Percentiles rank a stretch among this genome's conserved stretches.
Evolutionary conservation across 2,888 invertebrate species (phyloP).

Genomic region (Stegana nigrithorax): DNA sequence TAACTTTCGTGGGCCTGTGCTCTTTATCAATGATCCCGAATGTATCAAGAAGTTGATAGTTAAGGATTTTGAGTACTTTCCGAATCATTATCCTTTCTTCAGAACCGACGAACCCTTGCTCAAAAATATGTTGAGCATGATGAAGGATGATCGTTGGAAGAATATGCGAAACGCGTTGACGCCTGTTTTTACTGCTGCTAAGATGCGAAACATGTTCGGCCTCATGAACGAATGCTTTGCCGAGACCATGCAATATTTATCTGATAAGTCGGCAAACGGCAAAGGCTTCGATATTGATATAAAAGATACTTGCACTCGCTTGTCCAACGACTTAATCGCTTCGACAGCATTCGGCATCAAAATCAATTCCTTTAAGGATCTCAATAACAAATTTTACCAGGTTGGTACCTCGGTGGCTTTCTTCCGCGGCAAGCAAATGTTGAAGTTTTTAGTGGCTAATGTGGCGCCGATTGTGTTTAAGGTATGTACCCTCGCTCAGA

Average conservation of each 20-base stretch:
- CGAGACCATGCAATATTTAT: constrained; percentile 53
- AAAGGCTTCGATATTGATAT: constrained; percentile 52
- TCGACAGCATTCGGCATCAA: constrained; percentile 66
- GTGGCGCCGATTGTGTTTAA: constrained; percentile 39
- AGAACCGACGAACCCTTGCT: constrained; percentile 68
- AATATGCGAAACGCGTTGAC: constrained; percentile 69
- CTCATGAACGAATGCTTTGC: constrained; percentile 55
- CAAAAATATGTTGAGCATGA: constrained; percentile 52
- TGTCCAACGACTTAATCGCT: constrained; percentile 68
- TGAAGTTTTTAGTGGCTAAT: constrained; percentile 45
- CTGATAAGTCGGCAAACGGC: constrained; percentile 20
- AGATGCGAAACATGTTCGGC: constrained; percentile 69
- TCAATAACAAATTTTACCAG: constrained; percentile 71
- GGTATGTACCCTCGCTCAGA: constrained; percentile 33
- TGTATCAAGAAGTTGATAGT: constrained; percentile 61
- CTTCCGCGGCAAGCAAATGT: constrained; percentile 44
- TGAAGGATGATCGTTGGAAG: constrained; percentile 61
- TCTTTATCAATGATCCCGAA: constrained; percentile 63
- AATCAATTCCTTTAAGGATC: constrained; percentile 71
- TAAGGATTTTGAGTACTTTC: constrained; percentile 66
- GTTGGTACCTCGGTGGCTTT: constrained; percentile 47
- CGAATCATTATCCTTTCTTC: constrained; percentile 67
- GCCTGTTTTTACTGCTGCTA: constrained; percentile 71
- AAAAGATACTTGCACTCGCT: constrained; percentile 47
- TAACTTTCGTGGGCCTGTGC: constrained; percentile 51